phyloP scores from a whole-genome alignment of 2,797 vertebrate genomes.

The Cottoperca gobio region DNA sequence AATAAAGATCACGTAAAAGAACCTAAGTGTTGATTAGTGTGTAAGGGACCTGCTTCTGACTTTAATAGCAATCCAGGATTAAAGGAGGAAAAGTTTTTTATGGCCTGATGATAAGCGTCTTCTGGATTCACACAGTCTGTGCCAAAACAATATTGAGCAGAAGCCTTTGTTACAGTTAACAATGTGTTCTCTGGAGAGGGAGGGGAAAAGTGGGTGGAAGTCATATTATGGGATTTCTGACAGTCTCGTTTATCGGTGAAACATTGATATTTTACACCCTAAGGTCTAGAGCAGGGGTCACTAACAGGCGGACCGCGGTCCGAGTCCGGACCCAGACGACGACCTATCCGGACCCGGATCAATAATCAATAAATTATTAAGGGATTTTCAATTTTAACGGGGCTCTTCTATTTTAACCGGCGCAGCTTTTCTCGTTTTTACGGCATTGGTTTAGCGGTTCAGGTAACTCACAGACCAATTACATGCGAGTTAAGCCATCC shows the following conservation, averaged over 20 bases:
- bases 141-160: constrained; percentile 29
- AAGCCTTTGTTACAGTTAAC: constrained; percentile 22
- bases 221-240: constrained; percentile 51
- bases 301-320: too few species aligned
- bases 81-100: constrained; percentile 13
- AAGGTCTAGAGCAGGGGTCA: constrained; percentile 32
- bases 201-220: constrained; percentile 20
- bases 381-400: too few species aligned
- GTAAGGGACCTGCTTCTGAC: not conserved
- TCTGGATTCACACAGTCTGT: constrained; percentile 24
- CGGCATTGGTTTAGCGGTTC: too few species aligned
- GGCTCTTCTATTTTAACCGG: too few species aligned
- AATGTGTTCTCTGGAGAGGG: constrained; percentile 8
- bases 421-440: too few species aligned
- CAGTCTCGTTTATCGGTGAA: constrained; percentile 50
- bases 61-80: constrained; percentile 12
- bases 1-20: not conserved
- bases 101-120: constrained; percentile 10
- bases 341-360: too few species aligned
- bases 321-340: too few species aligned
- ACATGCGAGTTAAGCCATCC: too few species aligned
- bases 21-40: not conserved
- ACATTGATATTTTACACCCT: constrained; percentile 38
- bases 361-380: too few species aligned
- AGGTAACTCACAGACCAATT: too few species aligned